Percentiles rank a stretch among this genome's conserved stretches.
phyloP scores from a whole-genome alignment of 2,797 vertebrate genomes.

The Acridotheres tristis region DNA sequence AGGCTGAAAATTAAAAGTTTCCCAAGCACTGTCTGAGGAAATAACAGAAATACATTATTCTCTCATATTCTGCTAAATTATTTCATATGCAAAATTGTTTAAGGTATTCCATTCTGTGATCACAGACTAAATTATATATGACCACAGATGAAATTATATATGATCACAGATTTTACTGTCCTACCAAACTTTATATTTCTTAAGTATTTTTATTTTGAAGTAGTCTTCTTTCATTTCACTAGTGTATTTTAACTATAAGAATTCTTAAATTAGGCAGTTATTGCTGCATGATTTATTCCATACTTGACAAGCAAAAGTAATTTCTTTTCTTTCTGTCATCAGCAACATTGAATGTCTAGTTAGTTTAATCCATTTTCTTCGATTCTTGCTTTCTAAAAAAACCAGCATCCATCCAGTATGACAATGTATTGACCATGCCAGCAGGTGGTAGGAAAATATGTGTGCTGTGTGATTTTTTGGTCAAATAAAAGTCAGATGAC shows the following conservation, averaged over 20 bases:
- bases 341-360: not conserved
- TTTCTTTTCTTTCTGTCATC: not conserved
- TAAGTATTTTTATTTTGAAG: not conserved
- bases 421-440: not conserved
- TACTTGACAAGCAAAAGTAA: not conserved
- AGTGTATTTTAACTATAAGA: not conserved
- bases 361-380: not conserved
- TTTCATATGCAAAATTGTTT: not conserved
- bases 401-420: not conserved
- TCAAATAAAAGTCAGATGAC: not conserved
- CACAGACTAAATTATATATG: not conserved
- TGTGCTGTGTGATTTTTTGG: not conserved
- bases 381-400: not conserved
- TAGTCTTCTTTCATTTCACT: not conserved
- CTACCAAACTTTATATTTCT: not conserved
- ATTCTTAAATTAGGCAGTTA: not conserved
- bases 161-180: not conserved
- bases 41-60: not conserved
- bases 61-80: not conserved
- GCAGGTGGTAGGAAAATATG: not conserved
- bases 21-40: not conserved
- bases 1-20: conserved; percentile 1
- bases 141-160: not conserved
- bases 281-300: not conserved
- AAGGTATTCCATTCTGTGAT: not conserved